A percentile compares a stretch with the other conserved stretches of the same genome.
phyloP scores from a whole-genome alignment of 2,113 vertebrate genomes.

The Alosa alosa region DNA sequence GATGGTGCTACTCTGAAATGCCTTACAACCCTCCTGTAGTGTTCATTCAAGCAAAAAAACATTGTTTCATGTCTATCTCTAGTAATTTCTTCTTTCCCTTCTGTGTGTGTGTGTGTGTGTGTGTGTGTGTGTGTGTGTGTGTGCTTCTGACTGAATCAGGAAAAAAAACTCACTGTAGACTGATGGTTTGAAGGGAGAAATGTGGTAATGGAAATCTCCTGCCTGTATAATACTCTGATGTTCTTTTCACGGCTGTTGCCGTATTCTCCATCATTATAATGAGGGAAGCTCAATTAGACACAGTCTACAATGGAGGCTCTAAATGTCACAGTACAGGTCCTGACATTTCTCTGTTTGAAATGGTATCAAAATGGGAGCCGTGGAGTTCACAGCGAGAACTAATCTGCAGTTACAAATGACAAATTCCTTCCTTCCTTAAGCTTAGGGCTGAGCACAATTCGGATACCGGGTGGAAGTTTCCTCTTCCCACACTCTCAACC shows the following conservation, averaged over 20 bases:
- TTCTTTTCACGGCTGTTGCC: constrained; percentile 49
- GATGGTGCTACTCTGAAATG: neutral
- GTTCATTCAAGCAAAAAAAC: neutral
- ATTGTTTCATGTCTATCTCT: neutral
- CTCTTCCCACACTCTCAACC: neutral
- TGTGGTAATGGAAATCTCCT: constrained; percentile 17
- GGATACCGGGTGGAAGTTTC: neutral
- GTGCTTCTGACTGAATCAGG: neutral
- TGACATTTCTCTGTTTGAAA: constrained; percentile 74
- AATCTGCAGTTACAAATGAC: constrained; percentile 62
- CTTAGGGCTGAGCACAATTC: neutral
- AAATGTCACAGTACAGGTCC: constrained; percentile 72
- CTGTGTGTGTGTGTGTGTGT: neutral
- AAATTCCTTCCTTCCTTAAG: constrained; percentile 54
- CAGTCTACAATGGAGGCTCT: constrained; percentile 64
- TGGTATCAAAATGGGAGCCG: constrained; percentile 65
- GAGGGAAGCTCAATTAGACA: constrained; percentile 71
- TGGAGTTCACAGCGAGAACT: constrained; percentile 61
- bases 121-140: neutral
- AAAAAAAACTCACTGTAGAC: neutral
- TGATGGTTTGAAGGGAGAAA: neutral
- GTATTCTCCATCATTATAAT: constrained; percentile 67
- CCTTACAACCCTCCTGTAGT: neutral
- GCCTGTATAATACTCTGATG: constrained; percentile 37
- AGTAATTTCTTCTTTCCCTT: neutral